Conservation (phyloP, 2,888 invertebrate species). For the Phyllotreta cruciferae region DNA sequence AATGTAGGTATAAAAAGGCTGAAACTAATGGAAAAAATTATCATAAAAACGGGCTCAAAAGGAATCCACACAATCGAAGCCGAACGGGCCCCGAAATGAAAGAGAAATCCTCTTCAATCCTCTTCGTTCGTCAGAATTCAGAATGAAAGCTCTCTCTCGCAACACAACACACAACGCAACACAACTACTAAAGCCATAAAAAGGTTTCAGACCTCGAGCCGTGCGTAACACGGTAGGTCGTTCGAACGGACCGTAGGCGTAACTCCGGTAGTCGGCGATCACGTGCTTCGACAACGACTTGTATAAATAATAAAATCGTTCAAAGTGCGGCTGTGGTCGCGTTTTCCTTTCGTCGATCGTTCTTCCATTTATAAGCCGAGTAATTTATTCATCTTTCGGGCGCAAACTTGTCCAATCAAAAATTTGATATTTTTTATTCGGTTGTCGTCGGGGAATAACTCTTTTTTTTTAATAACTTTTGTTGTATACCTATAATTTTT, state of each 20-base stretch:
- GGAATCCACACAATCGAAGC: not conserved
- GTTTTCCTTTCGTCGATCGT: too few relatives aligned
- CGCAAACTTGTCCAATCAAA: too few relatives aligned
- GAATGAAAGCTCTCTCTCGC: conserved; percentile 21
- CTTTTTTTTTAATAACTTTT: too few relatives aligned
- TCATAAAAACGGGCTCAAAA: too few relatives aligned
- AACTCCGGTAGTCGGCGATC: conserved; percentile 37
- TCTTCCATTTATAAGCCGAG: too few relatives aligned
- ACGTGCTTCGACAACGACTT: conserved; percentile 38
- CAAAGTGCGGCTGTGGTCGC: not conserved
- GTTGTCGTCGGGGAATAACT: too few relatives aligned
- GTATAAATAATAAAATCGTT: conserved; percentile 27
- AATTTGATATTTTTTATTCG: too few relatives aligned
- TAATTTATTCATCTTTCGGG: too few relatives aligned
- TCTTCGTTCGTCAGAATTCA: not conserved
- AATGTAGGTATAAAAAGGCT: too few relatives aligned
- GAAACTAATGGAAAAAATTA: too few relatives aligned
- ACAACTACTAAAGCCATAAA: conserved; percentile 32
- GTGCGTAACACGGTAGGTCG: conserved; percentile 37
- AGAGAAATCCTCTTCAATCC: conserved; percentile 27
- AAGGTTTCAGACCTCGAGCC: conserved; percentile 36
- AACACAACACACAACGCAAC: not conserved
- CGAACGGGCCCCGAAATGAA: conserved; percentile 10
- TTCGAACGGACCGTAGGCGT: conserved; percentile 35
- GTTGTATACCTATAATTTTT: too few relatives aligned